Evolutionary conservation across 2,888 invertebrate genomes (phyloP).

Genomic region (Drepana falcataria): DNA sequence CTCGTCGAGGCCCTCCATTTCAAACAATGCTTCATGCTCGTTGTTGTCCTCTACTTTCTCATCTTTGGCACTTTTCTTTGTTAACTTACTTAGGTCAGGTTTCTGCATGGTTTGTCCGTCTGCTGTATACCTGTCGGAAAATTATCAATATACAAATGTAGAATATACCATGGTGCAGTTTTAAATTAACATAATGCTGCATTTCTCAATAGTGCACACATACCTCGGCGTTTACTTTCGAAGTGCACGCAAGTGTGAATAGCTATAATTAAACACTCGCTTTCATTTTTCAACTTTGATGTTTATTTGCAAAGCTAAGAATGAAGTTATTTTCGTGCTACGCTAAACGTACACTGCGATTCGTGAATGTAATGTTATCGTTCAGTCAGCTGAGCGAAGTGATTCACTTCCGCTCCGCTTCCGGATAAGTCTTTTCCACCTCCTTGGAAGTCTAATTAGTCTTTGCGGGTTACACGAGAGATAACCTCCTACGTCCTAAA

Average conservation of each 20-base stretch:
- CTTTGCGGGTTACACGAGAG: background rate
- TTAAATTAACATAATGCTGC: constrained; percentile 20
- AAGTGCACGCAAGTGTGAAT: constrained; percentile 40
- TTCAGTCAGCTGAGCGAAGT: background rate
- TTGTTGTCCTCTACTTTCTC: constrained; percentile 38
- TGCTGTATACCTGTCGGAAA: constrained; percentile 73
- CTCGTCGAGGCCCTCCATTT: constrained; percentile 82
- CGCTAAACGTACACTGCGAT: background rate
- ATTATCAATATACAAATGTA: background rate
- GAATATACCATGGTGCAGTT: constrained; percentile 12
- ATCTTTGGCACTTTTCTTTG: constrained; percentile 60
- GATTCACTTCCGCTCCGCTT: background rate
- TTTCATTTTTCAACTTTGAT: constrained; percentile 23
- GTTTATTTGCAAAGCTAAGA: constrained; percentile 6
- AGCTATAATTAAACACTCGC: constrained; percentile 27
- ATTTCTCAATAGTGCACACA: constrained; percentile 23
- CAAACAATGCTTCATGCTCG: constrained; percentile 82
- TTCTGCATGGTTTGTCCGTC: constrained; percentile 78
- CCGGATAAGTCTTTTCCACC: background rate
- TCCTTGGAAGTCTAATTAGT: background rate
- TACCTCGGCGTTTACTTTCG: constrained; percentile 35
- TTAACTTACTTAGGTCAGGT: constrained; percentile 75
- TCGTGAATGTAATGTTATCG: background rate
- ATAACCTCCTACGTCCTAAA: background rate
- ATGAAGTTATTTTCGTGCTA: background rate